A percentile compares a stretch with the other conserved stretches of the same genome.
Evolutionary conservation across 1,140 invertebrate species (phyloP).

Genomic region (Drosophila nigromelanica): DNA sequence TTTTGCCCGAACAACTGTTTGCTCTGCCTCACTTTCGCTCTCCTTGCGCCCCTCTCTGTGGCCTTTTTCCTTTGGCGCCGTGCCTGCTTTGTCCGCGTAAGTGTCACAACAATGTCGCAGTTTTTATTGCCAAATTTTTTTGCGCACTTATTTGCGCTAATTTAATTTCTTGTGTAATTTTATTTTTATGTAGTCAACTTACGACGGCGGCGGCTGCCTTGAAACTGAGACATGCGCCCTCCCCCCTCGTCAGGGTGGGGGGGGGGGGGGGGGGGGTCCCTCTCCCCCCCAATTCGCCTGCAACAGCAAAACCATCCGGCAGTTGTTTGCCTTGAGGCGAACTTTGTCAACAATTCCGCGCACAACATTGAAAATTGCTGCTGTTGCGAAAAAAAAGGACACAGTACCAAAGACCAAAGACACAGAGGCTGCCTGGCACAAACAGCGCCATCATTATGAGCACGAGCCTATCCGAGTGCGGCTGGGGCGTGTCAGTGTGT

Average conservation of each 20-base stretch:
- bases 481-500: slow-evolving; percentile 55
- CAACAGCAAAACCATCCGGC: slow-evolving; percentile 8
- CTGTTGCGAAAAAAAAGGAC: slow-evolving; percentile 66
- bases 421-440: slow-evolving; percentile 28
- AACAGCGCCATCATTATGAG: slow-evolving; percentile 49
- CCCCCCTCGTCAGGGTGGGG: background rate
- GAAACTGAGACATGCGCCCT: slow-evolving; percentile 59
- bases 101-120: slow-evolving; percentile 75
- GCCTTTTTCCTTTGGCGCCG: slow-evolving; percentile 9
- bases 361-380: slow-evolving; percentile 77
- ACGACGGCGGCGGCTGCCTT: slow-evolving; percentile 59
- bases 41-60: background rate
- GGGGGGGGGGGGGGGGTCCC: too few relatives aligned
- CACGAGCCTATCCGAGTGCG: slow-evolving; percentile 22
- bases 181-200: slow-evolving; percentile 76
- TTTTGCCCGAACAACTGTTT: slow-evolving; percentile 58
- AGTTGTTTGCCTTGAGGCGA: slow-evolving; percentile 78
- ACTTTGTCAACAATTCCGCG: slow-evolving; percentile 81
- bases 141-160: slow-evolving; percentile 77
- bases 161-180: slow-evolving; percentile 82
- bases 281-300: background rate
- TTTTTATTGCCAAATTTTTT: slow-evolving; percentile 73
- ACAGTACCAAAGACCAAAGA: background rate
- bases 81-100: slow-evolving; percentile 42
- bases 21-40: slow-evolving; percentile 1